Base-by-base conservation (phyloP, 2,113 vertebrate genomes). In the Chitala chitala region DNA sequence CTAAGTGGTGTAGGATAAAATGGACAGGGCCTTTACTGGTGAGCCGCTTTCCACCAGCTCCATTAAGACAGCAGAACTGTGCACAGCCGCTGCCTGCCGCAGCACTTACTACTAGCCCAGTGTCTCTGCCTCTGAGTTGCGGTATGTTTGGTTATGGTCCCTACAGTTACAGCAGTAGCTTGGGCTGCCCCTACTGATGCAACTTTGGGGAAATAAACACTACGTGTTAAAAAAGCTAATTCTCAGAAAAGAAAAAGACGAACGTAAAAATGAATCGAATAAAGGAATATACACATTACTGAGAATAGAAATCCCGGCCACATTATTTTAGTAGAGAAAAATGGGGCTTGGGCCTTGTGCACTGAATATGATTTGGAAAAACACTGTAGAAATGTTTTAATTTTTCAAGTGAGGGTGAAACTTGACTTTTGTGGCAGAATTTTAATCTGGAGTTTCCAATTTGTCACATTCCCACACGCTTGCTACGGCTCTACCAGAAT, bases 401-500 rank as follows among this genome's bases (percentile, higher is more conserved):
- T 55, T 74, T 74, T 56, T 51, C 31, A 66, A 36, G 59, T 5
- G 40, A 73, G 29, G 48, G 31, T 9, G 50, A n/a, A 24, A 9
- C 20, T 4, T 51, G 44, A 29, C 44, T 64, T 69, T 53, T 15
- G 5, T 48, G 6, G 5, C 24, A 29, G 71, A 22, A 82, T 82
- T 87, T 86, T 82, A 85, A 84, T 88, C 84, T 85, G 86, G 85
- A 84, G 82, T 79, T 84, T 84, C 82, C 78, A 85, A 85, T 85
- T 87, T 85, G 88, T 87, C 85, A 84, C 85, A 83, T 29, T 29
- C 48, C 46, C 48, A n/a, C n/a, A n/a, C n/a, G n/a, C n/a, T n/a
- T n/a, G n/a, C n/a, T n/a, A n/a, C n/a, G n/a, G n/a, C n/a, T n/a
- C n/a, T n/a, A n/a, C n/a, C n/a, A n/a, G n/a, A n/a, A n/a, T n/a